Evolutionary conservation across 2,888 invertebrate genomes (phyloP), one percentile per base, ranked within the genome.

Genomic region (Taphrorychus bicolor): DNA sequence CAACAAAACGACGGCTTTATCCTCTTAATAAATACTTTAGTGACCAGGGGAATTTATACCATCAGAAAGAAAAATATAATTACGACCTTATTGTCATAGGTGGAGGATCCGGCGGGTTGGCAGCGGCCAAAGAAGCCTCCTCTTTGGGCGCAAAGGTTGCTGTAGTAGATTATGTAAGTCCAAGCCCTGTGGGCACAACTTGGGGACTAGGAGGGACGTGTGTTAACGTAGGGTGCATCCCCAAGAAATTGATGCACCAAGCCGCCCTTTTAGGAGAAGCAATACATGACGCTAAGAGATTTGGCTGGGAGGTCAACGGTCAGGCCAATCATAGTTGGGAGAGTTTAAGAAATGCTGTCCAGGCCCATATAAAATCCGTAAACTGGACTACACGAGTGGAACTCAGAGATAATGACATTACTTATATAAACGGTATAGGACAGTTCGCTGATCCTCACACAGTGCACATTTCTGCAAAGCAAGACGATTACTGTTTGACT

Each of bases 131-230:
- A 17, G 98, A 97, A 84, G 95, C 96, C 81, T 93, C 94, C 0
- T 87, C 89, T 7, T 84, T 89, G 61, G 94, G 94, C 7, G 94
- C 93, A 18, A 91, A 89, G 79, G 95, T 95, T 0, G 91, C 93
- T 0, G 94, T 95, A 19, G 83, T 95, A 71, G 95, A 95, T 84
- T 95, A 85, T 81, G 95, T 95, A 1, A 89, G 88, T 19, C 95
- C 95, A 0, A 90, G 94, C 2, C 94, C 94, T 0, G 83, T 85
- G 73, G 97, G 97, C 66, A 91, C 95, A 7, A 92, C 94, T 81
- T 97, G 97, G 97, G 97, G 97, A 51, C 86, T 98, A 2, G 98
- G 98, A 49, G 98, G 98, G 32, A 98, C 98, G 0, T 98, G 98
- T 82, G 97, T 97, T 23, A 97, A 97, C 84, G 98, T 98, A 4